Evolutionary conservation across 2,113 vertebrate genomes (phyloP).

Genomic region (Spheniscus mendiculus): DNA sequence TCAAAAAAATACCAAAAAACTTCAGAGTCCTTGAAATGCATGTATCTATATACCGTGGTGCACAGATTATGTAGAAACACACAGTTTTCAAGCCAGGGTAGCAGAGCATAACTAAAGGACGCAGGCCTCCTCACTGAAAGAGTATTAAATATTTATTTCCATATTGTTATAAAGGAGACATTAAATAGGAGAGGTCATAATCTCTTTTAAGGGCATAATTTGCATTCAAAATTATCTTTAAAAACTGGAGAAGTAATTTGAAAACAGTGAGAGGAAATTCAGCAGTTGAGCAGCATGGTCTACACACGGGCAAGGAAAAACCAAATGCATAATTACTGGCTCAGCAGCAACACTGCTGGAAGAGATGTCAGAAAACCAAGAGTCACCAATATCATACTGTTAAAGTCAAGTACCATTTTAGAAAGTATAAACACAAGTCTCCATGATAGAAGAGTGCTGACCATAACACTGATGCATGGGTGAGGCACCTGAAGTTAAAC

Average conservation of each 20-base stretch:
- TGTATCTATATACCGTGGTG: neutral
- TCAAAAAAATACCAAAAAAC: neutral
- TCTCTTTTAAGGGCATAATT: neutral
- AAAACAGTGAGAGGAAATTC: neutral
- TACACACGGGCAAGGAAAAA: neutral
- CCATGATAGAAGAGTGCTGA: neutral
- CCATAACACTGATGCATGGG: neutral
- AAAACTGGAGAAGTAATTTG: neutral
- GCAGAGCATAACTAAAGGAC: neutral
- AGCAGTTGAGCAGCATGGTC: neutral
- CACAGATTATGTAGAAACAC: neutral
- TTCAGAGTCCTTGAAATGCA: neutral
- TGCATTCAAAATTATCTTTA: constrained; percentile 17
- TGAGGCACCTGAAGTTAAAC: neutral
- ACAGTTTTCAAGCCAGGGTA: neutral
- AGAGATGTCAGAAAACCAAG: neutral
- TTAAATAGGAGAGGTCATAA: neutral
- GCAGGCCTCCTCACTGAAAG: neutral
- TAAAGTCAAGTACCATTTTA: neutral
- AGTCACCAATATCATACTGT: neutral
- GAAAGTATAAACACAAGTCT: neutral
- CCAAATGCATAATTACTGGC: neutral
- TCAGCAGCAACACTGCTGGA: neutral
- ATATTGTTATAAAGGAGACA: neutral
- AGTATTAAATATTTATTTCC: constrained; percentile 5